phyloP scores from a whole-genome alignment of 2,113 vertebrate genomes.

The Lepisosteus oculatus region DNA sequence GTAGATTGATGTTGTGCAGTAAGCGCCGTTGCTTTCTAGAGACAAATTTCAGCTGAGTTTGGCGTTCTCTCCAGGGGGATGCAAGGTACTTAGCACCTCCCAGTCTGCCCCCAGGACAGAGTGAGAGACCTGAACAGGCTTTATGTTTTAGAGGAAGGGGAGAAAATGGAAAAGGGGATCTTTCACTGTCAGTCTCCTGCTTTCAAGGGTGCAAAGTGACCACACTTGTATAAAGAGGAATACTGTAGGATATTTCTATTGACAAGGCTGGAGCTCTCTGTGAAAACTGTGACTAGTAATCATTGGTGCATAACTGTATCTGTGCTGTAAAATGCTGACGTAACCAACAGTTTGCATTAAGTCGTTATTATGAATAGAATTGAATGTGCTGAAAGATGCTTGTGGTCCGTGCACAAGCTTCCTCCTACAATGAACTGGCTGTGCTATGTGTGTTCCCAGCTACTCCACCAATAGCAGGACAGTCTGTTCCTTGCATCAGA shows the following conservation, averaged over 20 bases:
- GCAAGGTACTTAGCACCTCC: constrained; percentile 20
- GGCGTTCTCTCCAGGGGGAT: constrained; percentile 2
- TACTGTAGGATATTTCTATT: neutral
- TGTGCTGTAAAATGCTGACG: too few species aligned
- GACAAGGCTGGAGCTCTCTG: neutral
- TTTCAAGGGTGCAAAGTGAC: neutral
- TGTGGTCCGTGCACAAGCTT: too few species aligned
- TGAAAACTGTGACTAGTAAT: too few species aligned
- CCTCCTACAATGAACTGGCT: too few species aligned
- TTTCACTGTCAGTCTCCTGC: neutral
- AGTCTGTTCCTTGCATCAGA: neutral
- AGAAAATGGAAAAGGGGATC: neutral
- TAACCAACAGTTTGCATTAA: too few species aligned
- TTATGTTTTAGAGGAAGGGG: neutral
- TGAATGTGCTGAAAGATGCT: too few species aligned
- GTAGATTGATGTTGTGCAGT: constrained; percentile 56
- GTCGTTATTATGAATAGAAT: too few species aligned
- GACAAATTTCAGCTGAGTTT: constrained; percentile 35
- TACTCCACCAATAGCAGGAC: neutral
- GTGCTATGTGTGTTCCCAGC: too few species aligned
- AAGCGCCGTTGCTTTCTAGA: constrained; percentile 28
- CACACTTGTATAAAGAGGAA: neutral
- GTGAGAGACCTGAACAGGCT: neutral
- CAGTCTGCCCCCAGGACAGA: constrained; percentile 1
- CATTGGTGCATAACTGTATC: too few species aligned